A percentile compares a stretch with the other conserved stretches of the same genome.
Evolutionary conservation across 2,797 vertebrate species (phyloP).

Genomic region (Pitangus sulphuratus): DNA sequence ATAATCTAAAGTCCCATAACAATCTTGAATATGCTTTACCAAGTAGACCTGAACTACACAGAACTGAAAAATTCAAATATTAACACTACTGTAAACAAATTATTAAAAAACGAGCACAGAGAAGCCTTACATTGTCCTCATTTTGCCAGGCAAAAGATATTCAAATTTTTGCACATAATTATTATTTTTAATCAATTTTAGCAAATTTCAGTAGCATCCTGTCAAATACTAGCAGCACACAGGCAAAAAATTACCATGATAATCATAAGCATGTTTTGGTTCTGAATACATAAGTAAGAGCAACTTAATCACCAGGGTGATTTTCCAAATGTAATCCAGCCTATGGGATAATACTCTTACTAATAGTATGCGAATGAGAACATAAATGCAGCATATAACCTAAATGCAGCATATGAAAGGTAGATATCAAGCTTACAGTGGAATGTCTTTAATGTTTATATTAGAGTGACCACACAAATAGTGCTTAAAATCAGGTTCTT

Average conservation of each 20-base stretch:
- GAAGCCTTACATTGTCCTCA: neutral
- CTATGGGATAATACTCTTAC: neutral
- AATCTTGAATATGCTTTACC: slow-evolving; percentile 4
- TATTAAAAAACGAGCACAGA: neutral
- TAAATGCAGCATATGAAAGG: neutral
- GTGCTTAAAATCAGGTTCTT: neutral
- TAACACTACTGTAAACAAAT: neutral
- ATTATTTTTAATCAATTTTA: neutral
- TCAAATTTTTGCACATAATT: neutral
- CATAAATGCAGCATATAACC: neutral
- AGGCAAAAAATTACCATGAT: neutral
- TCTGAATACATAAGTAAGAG: neutral
- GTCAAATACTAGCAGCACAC: neutral
- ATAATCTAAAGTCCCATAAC: neutral
- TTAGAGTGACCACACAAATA: neutral
- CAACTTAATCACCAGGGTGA: neutral
- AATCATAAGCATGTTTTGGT: neutral
- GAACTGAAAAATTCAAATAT: neutral
- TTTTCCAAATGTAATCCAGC: neutral
- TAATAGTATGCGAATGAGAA: neutral
- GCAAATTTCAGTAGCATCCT: neutral
- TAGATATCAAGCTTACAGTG: neutral
- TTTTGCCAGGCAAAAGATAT: neutral
- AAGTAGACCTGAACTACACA: neutral
- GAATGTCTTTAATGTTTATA: neutral